Evolutionary conservation across 2,888 invertebrate species (phyloP).

Genomic region (Neelides folsomi): DNA sequence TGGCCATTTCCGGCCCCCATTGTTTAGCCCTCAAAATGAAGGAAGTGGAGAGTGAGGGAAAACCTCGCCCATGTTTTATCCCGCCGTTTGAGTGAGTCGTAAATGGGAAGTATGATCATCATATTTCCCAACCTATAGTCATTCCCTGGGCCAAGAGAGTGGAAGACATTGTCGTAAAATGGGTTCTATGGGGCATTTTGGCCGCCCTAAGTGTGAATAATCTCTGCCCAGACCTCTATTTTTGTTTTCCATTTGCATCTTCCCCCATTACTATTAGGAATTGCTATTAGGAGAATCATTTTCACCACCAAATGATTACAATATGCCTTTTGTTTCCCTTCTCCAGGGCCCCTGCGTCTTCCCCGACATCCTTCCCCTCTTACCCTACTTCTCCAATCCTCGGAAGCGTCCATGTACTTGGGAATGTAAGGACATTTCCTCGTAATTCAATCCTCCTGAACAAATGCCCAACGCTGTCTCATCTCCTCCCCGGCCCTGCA

Average conservation of each 20-base stretch:
- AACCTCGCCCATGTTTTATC: slow-evolving; percentile 6
- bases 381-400: too few relatives aligned
- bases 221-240: slow-evolving; percentile 14
- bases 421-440: too few relatives aligned
- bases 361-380: too few relatives aligned
- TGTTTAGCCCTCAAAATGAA: not conserved
- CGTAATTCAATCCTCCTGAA: too few relatives aligned
- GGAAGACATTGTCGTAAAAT: slow-evolving; percentile 28
- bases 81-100: slow-evolving; percentile 25
- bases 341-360: too few relatives aligned
- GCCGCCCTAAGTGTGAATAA: slow-evolving; percentile 28
- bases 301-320: too few relatives aligned
- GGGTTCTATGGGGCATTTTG: slow-evolving; percentile 20
- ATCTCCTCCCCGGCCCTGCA: too few relatives aligned
- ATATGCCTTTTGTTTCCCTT: too few relatives aligned
- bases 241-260: not conserved
- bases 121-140: slow-evolving; percentile 19
- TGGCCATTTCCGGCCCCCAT: not conserved
- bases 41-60: slow-evolving; percentile 1
- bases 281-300: too few relatives aligned
- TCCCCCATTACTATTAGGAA: not conserved
- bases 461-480: too few relatives aligned
- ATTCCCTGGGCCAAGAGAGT: slow-evolving; percentile 18
- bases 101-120: slow-evolving; percentile 27
- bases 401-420: too few relatives aligned